Evolutionary conservation across 2,113 vertebrate species (phyloP), one percentile per base, ranked within the genome.

Genomic region (Pseudorasbora parva): DNA sequence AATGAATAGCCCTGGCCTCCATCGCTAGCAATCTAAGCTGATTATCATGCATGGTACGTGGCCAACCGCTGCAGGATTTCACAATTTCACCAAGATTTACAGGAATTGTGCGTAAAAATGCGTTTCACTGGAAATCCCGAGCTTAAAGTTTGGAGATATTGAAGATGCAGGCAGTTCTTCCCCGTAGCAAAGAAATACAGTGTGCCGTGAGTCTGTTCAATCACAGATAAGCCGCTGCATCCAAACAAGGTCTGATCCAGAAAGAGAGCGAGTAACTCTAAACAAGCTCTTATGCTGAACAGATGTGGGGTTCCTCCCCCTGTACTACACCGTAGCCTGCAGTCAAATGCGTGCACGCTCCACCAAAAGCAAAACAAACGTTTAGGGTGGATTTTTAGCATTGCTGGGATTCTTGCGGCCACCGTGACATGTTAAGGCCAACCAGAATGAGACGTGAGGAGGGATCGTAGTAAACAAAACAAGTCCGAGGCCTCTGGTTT

Each of bases 211-310:
- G 84, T 89, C 83, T 84, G 84, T 86, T 90, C 88, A 90, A 91
- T 89, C 88, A 89, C 88, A 85, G 86, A 92, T 84, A 88, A 93
- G 87, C 72, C 82, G 62, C 78, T 71, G 84, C 74, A 81, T 90
- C 85, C 82, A 86, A 73, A 74, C 80, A 83, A 87, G 89, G 86
- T 75, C 79, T 77, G 82, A 60, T 51, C 73, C 57, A 59, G 75
- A 59, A 79, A 62, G 85, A 49, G 88, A 72, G 77, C 21, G 51
- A 45, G 72, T 89, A 86, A 91, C 91, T 94, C 93, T 95, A 94
- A 94, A 92, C 93, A 93, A 93, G 89, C 92, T 93, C 92, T 94
- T 94, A 94, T 93, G 92, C 87, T 92, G 91, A 94, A 93, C 94
- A 95, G 94, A 95, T 95, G 94, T 94, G 90, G 90, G 91, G 92